Percentiles rank a stretch among this genome's conserved stretches.
Evolutionary conservation across 2,888 invertebrate species (phyloP).

Genomic region (Trichogramma evanescens): DNA sequence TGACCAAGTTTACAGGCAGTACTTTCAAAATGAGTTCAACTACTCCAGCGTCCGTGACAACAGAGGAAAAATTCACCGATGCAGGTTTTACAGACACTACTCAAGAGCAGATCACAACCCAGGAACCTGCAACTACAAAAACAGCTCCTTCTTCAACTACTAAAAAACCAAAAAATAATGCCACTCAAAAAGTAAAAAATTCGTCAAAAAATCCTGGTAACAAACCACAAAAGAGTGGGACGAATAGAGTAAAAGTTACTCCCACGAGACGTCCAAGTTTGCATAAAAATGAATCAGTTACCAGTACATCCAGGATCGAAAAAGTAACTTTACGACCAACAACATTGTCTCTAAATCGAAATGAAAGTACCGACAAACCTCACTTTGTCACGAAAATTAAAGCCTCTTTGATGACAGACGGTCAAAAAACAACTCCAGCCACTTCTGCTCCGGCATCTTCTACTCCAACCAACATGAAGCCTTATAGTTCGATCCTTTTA

Average conservation of each 20-base stretch:
- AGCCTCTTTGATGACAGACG: slow-evolving; percentile 54
- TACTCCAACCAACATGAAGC: slow-evolving; percentile 15
- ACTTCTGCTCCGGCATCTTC: slow-evolving; percentile 39
- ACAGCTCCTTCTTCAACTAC: slow-evolving; percentile 14
- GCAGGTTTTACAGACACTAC: not conserved
- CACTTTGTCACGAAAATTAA: slow-evolving; percentile 55
- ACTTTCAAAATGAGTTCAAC: slow-evolving; percentile 13
- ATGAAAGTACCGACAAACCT: slow-evolving; percentile 32
- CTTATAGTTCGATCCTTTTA: slow-evolving; percentile 9
- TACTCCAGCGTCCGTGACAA: not conserved
- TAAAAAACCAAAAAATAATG: slow-evolving; percentile 25
- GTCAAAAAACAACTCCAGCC: slow-evolving; percentile 49
- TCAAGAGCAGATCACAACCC: slow-evolving; percentile 5
- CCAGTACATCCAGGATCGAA: slow-evolving; percentile 38
- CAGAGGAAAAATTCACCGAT: slow-evolving; percentile 1
- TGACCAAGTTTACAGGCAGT: not conserved
- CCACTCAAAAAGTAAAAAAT: slow-evolving; percentile 25
- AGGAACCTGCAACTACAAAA: slow-evolving; percentile 17
- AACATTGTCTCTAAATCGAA: slow-evolving; percentile 30
- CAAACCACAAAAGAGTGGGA: slow-evolving; percentile 23
- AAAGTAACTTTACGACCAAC: slow-evolving; percentile 42
- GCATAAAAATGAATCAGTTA: slow-evolving; percentile 26
- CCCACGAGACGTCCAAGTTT: slow-evolving; percentile 18
- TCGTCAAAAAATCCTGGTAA: slow-evolving; percentile 26
- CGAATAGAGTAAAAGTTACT: slow-evolving; percentile 25